A percentile compares a stretch with the other conserved stretches of the same genome.
phyloP scores from a whole-genome alignment of 2,888 invertebrate species.

The Rhingia campestris region DNA sequence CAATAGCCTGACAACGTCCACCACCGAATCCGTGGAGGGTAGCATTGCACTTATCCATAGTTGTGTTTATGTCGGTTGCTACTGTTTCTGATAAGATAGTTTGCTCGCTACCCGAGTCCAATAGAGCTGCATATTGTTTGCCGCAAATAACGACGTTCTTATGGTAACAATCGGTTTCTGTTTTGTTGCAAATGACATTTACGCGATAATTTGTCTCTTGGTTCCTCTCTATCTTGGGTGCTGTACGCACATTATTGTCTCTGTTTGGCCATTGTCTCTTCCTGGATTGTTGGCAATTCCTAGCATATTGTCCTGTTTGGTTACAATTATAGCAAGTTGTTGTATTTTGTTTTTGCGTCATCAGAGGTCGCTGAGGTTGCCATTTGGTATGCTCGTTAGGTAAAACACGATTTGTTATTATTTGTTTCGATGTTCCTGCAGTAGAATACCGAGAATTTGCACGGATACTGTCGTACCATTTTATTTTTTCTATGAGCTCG shows the following conservation, averaged over 20 bases:
- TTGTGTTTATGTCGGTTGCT: neutral
- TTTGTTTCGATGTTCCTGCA: conserved; percentile 10
- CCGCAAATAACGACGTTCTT: conserved; percentile 6
- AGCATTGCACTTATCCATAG: conserved; percentile 1
- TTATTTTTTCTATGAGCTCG: conserved; percentile 12
- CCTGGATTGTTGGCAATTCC: conserved; percentile 14
- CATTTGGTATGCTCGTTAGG: neutral
- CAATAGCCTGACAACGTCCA: conserved; percentile 4
- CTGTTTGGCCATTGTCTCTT: neutral
- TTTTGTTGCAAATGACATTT: neutral
- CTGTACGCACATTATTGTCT: neutral
- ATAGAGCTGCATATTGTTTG: conserved; percentile 10
- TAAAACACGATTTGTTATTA: neutral
- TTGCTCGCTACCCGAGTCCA: conserved; percentile 21
- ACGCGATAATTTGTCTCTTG: conserved; percentile 8
- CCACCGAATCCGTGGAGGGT: conserved; percentile 11
- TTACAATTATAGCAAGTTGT: conserved; percentile 26
- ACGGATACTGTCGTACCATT: conserved; percentile 20
- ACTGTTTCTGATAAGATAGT: conserved; percentile 7
- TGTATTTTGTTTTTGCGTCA: neutral
- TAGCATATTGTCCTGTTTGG: conserved; percentile 15
- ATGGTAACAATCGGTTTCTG: conserved; percentile 3
- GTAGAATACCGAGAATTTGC: neutral
- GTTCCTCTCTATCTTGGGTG: neutral
- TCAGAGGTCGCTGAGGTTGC: neutral